Evolutionary conservation across 1,140 invertebrate species (phyloP).

Genomic region (Calycopis cecrops): DNA sequence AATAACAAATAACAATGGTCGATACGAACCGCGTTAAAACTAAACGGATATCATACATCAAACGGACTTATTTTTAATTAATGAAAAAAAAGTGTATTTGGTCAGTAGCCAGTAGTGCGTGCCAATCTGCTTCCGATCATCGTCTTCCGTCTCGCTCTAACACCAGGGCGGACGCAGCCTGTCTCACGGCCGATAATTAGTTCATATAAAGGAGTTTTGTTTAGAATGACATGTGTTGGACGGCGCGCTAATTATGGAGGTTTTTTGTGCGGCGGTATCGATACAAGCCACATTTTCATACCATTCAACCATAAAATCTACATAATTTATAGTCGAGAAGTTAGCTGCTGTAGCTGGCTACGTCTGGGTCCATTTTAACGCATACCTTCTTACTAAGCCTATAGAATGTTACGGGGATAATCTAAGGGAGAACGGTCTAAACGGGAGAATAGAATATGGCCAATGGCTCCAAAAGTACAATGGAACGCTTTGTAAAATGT

Average conservation of each 20-base stretch:
- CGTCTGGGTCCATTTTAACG: too few relatives aligned
- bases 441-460: too few relatives aligned
- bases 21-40: too few relatives aligned
- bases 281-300: conserved; percentile 18
- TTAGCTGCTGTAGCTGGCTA: too few relatives aligned
- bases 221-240: conserved; percentile 57
- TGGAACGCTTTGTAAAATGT: too few relatives aligned
- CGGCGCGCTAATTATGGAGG: conserved; percentile 51
- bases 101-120: conserved; percentile 54
- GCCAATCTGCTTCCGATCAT: conserved; percentile 64
- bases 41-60: conserved; percentile 44
- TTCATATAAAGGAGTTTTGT: conserved; percentile 60
- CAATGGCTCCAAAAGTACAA: too few relatives aligned
- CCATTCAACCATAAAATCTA: neutral
- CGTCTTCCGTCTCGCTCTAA: conserved; percentile 28
- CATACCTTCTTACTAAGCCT: too few relatives aligned
- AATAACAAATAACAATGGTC: too few relatives aligned
- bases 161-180: conserved; percentile 14
- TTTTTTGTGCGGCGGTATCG: conserved; percentile 44
- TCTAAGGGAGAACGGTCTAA: too few relatives aligned
- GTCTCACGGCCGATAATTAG: conserved; percentile 50
- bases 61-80: conserved; percentile 61
- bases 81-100: conserved; percentile 62
- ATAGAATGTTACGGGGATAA: too few relatives aligned
- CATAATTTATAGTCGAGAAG: too few relatives aligned